These are phyloP conservation scores for Protosalanx chinensis DNA, from an alignment of 2,797 vertebrate genomes.

Conservation along the genomic window DNA sequence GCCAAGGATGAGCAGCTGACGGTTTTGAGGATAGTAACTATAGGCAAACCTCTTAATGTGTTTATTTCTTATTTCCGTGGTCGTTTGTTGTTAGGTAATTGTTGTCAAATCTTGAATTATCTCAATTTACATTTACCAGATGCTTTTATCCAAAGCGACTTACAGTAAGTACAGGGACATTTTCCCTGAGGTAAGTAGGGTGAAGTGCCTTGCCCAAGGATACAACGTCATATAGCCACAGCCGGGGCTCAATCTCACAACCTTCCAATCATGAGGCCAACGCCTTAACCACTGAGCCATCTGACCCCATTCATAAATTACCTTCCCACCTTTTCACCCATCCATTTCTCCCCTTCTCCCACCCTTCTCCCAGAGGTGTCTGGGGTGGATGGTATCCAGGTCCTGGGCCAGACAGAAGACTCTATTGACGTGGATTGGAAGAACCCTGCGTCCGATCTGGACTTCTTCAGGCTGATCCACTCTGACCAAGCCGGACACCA, in stretches of 20 bases:
- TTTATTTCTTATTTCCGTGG: neutral
- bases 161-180: no score
- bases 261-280: no score
- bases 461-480: conserved; percentile 82
- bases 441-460: conserved; percentile 76
- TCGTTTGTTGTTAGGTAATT: neutral
- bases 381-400: conserved; percentile 68
- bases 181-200: no score
- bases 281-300: no score
- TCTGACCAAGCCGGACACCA: conserved; percentile 68
- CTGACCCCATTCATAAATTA: neutral
- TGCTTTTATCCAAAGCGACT: no score
- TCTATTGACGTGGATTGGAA: conserved; percentile 88
- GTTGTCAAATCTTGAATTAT: neutral
- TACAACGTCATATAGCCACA: no score
- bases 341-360: neutral
- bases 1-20: no score
- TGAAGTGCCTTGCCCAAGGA: no score
- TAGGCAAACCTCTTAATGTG: no score
- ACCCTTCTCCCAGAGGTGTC: conserved; percentile 64
- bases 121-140: no score
- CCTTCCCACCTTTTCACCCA: neutral
- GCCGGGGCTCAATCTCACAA: no score
- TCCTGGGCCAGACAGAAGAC: conserved; percentile 80
- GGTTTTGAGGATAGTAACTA: no score